Evolutionary conservation across 1,140 invertebrate genomes (phyloP).

Genomic region (Achroia grisella): DNA sequence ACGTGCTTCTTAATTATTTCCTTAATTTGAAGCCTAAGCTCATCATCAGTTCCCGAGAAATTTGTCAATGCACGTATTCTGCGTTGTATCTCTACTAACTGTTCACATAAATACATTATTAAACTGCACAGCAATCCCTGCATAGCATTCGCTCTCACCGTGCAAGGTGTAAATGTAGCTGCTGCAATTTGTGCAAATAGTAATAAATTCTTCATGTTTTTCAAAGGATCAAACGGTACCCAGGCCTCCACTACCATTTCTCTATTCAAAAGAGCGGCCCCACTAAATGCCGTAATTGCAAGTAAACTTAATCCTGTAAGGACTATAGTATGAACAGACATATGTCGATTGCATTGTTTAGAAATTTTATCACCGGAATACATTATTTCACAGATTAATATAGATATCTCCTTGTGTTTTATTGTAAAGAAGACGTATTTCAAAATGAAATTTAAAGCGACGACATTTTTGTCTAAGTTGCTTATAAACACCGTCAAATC

Average conservation of each 20-base stretch:
- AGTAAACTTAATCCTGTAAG: constrained; percentile 25
- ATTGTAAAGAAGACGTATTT: constrained; percentile 42
- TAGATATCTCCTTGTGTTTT: constrained; percentile 27
- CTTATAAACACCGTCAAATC: constrained; percentile 28
- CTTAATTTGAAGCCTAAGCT: constrained; percentile 34
- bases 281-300: constrained; percentile 26
- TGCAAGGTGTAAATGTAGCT: constrained; percentile 27
- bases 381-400: constrained; percentile 36
- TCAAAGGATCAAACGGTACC: constrained; percentile 48
- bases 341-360: constrained; percentile 28
- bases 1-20: constrained; percentile 48
- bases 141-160: constrained; percentile 42
- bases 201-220: constrained; percentile 33
- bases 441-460: constrained; percentile 40
- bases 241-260: constrained; percentile 47
- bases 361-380: constrained; percentile 40
- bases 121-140: constrained; percentile 51
- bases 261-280: constrained; percentile 30
- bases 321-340: constrained; percentile 30
- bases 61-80: constrained; percentile 31
- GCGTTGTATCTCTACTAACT: constrained; percentile 39
- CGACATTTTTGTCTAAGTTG: constrained; percentile 45
- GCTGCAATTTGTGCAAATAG: constrained; percentile 34
- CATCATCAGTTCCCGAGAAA: constrained; percentile 19
- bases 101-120: constrained; percentile 57